Conservation (phyloP, 23 tunicate genomes). For the Halocynthia roretzi region DNA sequence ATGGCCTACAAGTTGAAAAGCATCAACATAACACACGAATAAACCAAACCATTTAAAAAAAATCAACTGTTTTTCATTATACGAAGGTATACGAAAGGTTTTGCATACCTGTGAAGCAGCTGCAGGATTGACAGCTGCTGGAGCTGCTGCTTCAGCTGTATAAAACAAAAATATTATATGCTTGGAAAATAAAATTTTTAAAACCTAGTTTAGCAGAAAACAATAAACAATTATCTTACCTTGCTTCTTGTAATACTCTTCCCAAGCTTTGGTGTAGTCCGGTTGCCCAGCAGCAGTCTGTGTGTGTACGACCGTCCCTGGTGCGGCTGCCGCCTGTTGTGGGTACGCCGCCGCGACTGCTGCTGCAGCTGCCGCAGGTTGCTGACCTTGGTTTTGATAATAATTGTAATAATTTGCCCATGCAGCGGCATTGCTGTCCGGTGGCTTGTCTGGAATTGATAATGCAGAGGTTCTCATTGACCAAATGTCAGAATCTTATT, state of each 20-base stretch:
- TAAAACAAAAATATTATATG: too few species aligned
- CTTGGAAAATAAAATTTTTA: background rate
- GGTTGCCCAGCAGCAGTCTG: constrained; percentile 65
- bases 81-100: too few species aligned
- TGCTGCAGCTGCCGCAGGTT: constrained; percentile 18
- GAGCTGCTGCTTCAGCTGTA: constrained; percentile 30
- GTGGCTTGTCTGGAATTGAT: constrained; percentile 10
- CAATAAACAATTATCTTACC: constrained; percentile 22
- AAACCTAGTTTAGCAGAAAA: background rate
- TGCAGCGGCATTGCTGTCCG: constrained; percentile 4
- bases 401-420: constrained; percentile 14
- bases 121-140: constrained; percentile 49
- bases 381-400: constrained; percentile 20
- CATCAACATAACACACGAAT: too few species aligned
- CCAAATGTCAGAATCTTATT: too few species aligned
- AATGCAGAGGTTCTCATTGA: too few species aligned
- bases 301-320: constrained; percentile 37
- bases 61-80: too few species aligned
- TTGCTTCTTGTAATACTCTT: constrained; percentile 88
- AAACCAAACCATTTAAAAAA: too few species aligned
- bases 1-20: too few species aligned
- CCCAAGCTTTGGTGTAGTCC: constrained; percentile 98
- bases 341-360: constrained; percentile 16
- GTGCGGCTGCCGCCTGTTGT: constrained; percentile 17
- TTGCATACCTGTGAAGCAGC: constrained; percentile 13